Conservation (phyloP, 2,113 vertebrate species). For the Zapornia atra region DNA sequence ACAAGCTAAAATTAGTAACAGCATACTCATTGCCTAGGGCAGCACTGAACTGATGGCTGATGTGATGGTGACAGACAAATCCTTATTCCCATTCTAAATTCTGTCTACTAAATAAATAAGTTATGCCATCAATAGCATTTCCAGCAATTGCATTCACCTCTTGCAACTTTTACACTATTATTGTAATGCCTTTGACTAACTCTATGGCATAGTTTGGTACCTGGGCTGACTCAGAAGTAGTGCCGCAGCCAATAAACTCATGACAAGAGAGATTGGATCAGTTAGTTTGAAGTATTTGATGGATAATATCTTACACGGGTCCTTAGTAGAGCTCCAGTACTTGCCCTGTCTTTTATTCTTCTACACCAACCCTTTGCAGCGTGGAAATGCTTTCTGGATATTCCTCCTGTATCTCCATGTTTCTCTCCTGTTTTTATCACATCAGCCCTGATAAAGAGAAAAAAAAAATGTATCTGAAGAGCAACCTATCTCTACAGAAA, state of each 20-base stretch:
- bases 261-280: background rate
- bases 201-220: background rate
- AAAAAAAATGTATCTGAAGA: background rate
- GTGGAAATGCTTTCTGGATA: background rate
- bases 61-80: constrained; percentile 71
- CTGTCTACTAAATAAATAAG: constrained; percentile 68
- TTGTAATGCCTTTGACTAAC: background rate
- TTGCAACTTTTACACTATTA: constrained; percentile 29
- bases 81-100: constrained; percentile 65
- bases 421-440: background rate
- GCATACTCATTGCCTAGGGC: constrained; percentile 60
- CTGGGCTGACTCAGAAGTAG: background rate
- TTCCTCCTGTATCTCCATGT: background rate
- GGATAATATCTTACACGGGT: background rate
- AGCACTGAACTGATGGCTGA: constrained; percentile 37
- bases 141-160: constrained; percentile 16
- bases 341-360: background rate
- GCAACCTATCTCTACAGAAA: background rate
- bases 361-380: background rate
- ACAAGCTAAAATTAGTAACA: constrained; percentile 68
- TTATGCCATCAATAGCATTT: constrained; percentile 54
- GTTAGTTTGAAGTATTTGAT: background rate
- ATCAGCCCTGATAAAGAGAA: background rate
- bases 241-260: background rate
- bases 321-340: background rate